Evolutionary conservation across 2,113 vertebrate species (phyloP).

Genomic region (Stercorarius parasiticus): DNA sequence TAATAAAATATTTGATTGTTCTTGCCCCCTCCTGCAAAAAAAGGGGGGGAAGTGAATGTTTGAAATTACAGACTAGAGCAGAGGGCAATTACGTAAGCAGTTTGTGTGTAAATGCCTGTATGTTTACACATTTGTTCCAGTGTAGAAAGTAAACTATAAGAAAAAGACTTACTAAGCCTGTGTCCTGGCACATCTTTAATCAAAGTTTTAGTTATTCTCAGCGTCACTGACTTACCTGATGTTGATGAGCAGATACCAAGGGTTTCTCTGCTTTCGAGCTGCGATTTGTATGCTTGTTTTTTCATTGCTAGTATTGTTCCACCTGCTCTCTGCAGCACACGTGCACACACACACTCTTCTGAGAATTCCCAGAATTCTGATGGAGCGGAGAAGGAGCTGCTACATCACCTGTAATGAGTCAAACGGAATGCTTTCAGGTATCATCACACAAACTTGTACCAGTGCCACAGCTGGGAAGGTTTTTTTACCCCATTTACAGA

Average conservation of each 20-base stretch:
- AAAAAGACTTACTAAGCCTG: background rate
- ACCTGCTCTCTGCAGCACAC: background rate
- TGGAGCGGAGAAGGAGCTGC: background rate
- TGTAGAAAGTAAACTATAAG: background rate
- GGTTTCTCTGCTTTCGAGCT: background rate
- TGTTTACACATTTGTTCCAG: background rate
- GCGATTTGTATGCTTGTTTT: background rate
- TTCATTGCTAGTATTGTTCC: background rate
- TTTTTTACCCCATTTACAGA: background rate
- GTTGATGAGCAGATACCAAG: background rate
- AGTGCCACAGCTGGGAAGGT: background rate
- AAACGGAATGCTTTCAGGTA: background rate
- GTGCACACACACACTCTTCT: rapidly evolving
- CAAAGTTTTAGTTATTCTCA: background rate
- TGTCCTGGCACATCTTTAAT: background rate
- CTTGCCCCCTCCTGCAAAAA: background rate
- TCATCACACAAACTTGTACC: no score
- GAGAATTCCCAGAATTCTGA: background rate
- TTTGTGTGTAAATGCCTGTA: background rate
- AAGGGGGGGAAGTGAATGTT: background rate
- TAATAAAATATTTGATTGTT: background rate
- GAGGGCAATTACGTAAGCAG: background rate
- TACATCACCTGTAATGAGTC: background rate
- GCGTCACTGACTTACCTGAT: background rate
- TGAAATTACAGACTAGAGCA: background rate